These are phyloP conservation scores for Patella depressa DNA, from an alignment of 2,888 invertebrate species.

Conservation along the genomic window DNA sequence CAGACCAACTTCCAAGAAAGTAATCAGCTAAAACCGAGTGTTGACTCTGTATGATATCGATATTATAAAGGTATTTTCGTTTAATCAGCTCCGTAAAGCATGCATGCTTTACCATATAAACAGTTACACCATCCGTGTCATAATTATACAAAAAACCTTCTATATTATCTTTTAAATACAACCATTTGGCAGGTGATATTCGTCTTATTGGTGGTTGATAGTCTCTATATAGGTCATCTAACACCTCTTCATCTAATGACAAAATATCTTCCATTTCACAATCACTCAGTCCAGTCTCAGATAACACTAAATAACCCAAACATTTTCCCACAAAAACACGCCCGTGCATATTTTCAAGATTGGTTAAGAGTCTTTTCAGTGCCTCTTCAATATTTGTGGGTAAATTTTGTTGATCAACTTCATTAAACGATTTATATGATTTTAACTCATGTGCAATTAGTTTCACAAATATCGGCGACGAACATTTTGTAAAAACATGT, in stretches of 20 bases:
- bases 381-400: conserved; percentile 47
- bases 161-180: conserved; percentile 60
- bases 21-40: conserved; percentile 69
- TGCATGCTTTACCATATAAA: conserved; percentile 58
- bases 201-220: conserved; percentile 53
- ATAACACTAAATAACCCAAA: conserved; percentile 64
- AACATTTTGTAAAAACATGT: conserved; percentile 49
- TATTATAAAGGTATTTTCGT: conserved; percentile 54
- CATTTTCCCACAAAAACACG: conserved; percentile 50
- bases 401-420: conserved; percentile 29
- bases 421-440: conserved; percentile 46
- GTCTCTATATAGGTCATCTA: conserved; percentile 49
- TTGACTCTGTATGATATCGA: conserved; percentile 39
- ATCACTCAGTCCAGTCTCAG: conserved; percentile 67
- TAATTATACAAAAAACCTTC: conserved; percentile 50
- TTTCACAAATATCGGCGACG: conserved; percentile 58
- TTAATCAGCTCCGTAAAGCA: conserved; percentile 49
- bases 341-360: conserved; percentile 60
- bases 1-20: conserved; percentile 65
- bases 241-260: conserved; percentile 66
- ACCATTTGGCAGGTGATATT: conserved; percentile 62
- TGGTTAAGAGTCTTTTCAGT: conserved; percentile 50
- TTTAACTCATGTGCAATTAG: conserved; percentile 52
- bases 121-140: conserved; percentile 60
- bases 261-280: conserved; percentile 70